Evolutionary conservation across 2,888 invertebrate genomes (phyloP).

Genomic region (Agrochola lota): DNA sequence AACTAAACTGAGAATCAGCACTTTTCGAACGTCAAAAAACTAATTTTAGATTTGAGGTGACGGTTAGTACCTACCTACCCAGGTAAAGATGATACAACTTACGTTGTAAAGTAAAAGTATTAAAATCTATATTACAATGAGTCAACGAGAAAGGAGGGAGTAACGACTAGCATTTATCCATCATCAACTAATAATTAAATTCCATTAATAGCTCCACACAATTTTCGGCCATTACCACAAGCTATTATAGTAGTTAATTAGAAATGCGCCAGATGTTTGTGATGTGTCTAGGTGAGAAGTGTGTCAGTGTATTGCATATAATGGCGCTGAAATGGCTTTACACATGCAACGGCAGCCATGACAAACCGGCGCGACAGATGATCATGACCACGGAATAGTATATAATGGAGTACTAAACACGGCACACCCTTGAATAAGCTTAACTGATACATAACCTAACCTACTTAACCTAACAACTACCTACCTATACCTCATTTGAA

Average conservation of each 20-base stretch:
- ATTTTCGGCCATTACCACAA: slow-evolving; percentile 34
- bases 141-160: background rate
- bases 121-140: background rate
- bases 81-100: background rate
- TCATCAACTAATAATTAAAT: slow-evolving; percentile 38
- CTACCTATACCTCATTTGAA: no score
- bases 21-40: no score
- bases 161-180: background rate
- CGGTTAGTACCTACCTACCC: background rate
- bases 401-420: slow-evolving; percentile 10
- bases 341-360: slow-evolving; percentile 61
- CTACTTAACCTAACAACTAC: no score
- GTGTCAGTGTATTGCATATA: slow-evolving; percentile 61
- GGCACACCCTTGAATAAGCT: background rate
- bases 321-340: slow-evolving; percentile 57
- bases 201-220: slow-evolving; percentile 28
- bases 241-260: slow-evolving; percentile 55
- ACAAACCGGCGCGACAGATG: slow-evolving; percentile 31
- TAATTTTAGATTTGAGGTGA: slow-evolving; percentile 1
- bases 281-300: slow-evolving; percentile 68
- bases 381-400: slow-evolving; percentile 27
- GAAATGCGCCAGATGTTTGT: slow-evolving; percentile 57
- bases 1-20: no score
- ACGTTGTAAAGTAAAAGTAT: slow-evolving; percentile 3
- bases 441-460: background rate